Conservation (phyloP, 2,888 invertebrate genomes). For the Metellina segmentata region DNA sequence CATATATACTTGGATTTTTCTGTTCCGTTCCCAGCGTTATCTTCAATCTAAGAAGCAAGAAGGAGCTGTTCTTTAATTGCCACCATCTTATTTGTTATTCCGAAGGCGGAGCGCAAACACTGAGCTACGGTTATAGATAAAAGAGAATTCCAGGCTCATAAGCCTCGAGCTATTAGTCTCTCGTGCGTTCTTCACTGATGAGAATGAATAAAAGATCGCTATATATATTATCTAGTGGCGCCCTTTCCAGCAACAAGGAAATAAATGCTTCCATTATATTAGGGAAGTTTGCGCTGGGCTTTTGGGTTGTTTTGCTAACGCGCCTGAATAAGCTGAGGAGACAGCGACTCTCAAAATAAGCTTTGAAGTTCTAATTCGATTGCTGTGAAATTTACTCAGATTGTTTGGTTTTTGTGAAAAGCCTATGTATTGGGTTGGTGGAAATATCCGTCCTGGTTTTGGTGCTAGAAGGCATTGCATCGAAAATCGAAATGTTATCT, state of each 20-base stretch:
- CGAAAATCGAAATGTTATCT: too few species aligned
- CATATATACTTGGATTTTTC: not conserved
- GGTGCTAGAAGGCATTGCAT: too few species aligned
- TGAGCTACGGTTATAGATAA: constrained; percentile 5
- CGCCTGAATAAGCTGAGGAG: not conserved
- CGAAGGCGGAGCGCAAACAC: not conserved
- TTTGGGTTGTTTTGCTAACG: not conserved
- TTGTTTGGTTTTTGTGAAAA: too few species aligned
- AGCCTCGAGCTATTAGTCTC: constrained; percentile 29
- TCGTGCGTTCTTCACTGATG: constrained; percentile 9
- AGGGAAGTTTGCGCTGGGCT: not conserved
- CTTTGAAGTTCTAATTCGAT: too few species aligned
- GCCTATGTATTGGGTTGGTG: too few species aligned
- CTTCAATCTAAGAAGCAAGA: not conserved
- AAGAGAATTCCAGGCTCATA: constrained; percentile 26
- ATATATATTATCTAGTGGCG: constrained; percentile 10
- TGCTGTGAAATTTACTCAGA: too few species aligned
- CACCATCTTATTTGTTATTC: not conserved
- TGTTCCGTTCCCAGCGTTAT: not conserved
- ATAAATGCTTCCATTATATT: not conserved
- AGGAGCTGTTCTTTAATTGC: not conserved
- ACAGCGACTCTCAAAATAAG: too few species aligned
- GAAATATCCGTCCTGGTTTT: too few species aligned
- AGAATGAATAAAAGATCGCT: constrained; percentile 32
- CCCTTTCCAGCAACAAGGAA: not conserved